Percentiles rank a stretch among this genome's conserved stretches.
Conservation (phyloP, 2,113 vertebrate genomes). For the Ceuthmochares aereus region DNA sequence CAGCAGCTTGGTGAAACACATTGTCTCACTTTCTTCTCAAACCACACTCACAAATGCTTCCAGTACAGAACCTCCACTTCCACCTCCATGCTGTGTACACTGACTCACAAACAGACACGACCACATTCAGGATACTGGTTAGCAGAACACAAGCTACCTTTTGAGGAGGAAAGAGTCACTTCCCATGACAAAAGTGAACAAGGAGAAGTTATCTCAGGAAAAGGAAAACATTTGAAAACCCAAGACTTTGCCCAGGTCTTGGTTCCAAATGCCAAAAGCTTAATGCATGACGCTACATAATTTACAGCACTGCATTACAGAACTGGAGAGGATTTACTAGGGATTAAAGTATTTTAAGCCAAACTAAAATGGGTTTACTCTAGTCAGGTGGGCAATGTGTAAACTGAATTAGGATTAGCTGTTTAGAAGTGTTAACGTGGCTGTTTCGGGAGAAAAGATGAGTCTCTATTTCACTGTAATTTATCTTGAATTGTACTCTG, state of each 20-base stretch:
- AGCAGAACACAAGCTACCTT: not conserved
- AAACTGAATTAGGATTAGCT: not conserved
- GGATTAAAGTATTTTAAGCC: not conserved
- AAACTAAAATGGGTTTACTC: not conserved
- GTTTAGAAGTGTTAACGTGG: not conserved
- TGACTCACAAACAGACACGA: not conserved
- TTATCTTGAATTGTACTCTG: not conserved
- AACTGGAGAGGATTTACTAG: not conserved
- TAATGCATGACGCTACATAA: not conserved
- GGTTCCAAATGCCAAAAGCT: not conserved
- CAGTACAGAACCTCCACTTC: not conserved
- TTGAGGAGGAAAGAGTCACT: not conserved
- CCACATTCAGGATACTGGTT: not conserved
- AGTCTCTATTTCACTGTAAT: not conserved
- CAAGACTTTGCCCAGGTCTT: not conserved
- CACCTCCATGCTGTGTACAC: not conserved
- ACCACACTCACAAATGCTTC: not conserved
- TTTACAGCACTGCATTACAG: not conserved
- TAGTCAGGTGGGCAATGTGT: not conserved
- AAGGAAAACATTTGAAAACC: not conserved
- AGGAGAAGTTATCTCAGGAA: not conserved
- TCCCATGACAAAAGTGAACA: not conserved
- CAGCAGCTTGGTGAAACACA: slow-evolving; percentile 3
- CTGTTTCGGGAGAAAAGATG: not conserved
- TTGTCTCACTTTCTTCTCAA: not conserved